phyloP scores from a whole-genome alignment of 2,797 vertebrate species.

The Mycteria americana region DNA sequence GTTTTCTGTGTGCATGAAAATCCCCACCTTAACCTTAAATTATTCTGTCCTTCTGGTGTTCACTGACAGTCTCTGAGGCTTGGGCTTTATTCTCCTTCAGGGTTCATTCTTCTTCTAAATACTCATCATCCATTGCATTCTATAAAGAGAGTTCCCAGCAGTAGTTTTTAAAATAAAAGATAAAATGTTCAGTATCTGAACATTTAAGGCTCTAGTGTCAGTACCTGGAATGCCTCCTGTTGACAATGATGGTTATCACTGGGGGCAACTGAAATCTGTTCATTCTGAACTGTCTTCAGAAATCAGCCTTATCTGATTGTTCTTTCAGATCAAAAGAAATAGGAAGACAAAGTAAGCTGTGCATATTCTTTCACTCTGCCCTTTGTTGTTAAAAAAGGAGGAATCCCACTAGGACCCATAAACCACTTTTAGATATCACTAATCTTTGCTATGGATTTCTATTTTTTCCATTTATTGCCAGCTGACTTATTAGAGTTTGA shows the following conservation, averaged over 20 bases:
- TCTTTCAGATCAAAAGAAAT: constrained; percentile 79
- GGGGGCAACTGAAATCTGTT: constrained; percentile 71
- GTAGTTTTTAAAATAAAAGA: constrained; percentile 78
- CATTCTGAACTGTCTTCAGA: constrained; percentile 76
- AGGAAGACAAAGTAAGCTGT: constrained; percentile 77
- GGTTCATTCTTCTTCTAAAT: constrained; percentile 75
- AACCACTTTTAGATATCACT: constrained; percentile 74
- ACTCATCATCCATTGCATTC: constrained; percentile 67
- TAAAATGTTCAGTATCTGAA: constrained; percentile 71
- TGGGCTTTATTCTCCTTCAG: constrained; percentile 72
- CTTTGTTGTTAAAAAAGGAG: constrained; percentile 80
- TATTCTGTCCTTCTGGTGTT: constrained; percentile 65
- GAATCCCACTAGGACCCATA: constrained; percentile 75
- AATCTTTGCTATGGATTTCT: constrained; percentile 70
- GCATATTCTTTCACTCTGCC: constrained; percentile 71
- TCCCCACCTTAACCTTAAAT: constrained; percentile 60
- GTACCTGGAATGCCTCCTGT: constrained; percentile 76
- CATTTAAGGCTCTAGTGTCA: constrained; percentile 72
- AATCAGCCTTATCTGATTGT: constrained; percentile 79
- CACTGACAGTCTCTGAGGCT: constrained; percentile 62
- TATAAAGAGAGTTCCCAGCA: constrained; percentile 79
- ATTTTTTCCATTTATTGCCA: constrained; percentile 45
- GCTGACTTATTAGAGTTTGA: constrained; percentile 45
- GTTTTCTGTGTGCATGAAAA: constrained; percentile 32
- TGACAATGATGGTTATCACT: constrained; percentile 75